A percentile compares a stretch with the other conserved stretches of the same genome.
These are phyloP conservation scores for Synergus umbraculus DNA, from an alignment of 2,888 invertebrate species.

Conservation along the genomic window DNA sequence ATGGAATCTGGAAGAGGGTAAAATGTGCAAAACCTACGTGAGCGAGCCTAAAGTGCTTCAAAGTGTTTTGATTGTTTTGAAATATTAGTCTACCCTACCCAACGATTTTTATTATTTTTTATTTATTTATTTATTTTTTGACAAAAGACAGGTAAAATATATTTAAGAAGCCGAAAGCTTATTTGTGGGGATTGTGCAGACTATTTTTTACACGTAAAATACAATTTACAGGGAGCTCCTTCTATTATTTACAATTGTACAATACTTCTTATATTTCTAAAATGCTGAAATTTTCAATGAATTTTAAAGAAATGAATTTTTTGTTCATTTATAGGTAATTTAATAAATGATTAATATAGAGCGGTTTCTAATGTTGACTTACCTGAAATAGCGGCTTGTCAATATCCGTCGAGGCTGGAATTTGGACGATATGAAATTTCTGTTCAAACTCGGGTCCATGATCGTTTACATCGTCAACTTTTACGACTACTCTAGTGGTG, in stretches of 20 bases:
- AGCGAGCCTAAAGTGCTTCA: conserved; percentile 22
- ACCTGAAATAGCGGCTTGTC: conserved; percentile 83
- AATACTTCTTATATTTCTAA: not conserved
- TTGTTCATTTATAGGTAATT: not conserved
- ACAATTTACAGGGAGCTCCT: conserved; percentile 6
- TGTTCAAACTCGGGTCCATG: conserved; percentile 92
- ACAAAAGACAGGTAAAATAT: not conserved
- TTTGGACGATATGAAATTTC: conserved; percentile 88
- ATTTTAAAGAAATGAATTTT: not conserved
- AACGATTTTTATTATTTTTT: conserved; percentile 33
- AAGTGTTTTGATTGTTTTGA: not conserved
- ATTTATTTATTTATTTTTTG: no score
- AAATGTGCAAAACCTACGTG: conserved; percentile 28
- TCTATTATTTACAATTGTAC: not conserved
- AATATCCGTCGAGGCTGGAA: conserved; percentile 81
- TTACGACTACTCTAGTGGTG: conserved; percentile 88
- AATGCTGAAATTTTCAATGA: no score
- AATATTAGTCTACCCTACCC: conserved; percentile 39
- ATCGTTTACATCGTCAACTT: conserved; percentile 92
- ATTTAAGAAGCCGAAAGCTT: not conserved
- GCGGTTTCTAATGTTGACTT: conserved; percentile 50
- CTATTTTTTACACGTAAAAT: conserved; percentile 2
- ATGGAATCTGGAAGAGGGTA: not conserved
- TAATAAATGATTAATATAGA: not conserved
- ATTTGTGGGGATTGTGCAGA: not conserved